Conservation (phyloP, 2,113 vertebrate genomes). For the Pterocles burchelli region DNA sequence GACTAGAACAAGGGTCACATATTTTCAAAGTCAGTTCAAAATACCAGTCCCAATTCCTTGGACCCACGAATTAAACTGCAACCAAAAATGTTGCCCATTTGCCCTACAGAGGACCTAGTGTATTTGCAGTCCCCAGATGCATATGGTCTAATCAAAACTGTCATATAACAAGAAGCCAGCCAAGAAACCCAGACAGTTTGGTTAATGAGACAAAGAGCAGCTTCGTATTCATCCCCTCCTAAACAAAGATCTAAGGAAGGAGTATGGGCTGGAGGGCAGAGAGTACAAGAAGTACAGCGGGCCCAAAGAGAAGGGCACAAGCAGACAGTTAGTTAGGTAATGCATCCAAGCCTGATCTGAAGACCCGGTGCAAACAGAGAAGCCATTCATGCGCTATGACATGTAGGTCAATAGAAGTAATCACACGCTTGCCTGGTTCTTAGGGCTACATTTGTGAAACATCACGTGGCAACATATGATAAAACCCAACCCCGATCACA, state of each 20-base stretch:
- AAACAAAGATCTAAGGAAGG: slow-evolving; percentile 41
- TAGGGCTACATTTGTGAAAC: accelerated
- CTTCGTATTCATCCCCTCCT: background rate
- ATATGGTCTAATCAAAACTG: slow-evolving; percentile 38
- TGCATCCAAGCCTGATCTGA: slow-evolving; percentile 20
- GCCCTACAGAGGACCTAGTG: background rate
- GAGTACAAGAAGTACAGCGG: background rate
- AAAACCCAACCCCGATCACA: background rate
- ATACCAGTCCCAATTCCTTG: background rate
- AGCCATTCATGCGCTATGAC: slow-evolving; percentile 35
- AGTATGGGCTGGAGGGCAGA: background rate
- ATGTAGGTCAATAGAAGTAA: slow-evolving; percentile 19
- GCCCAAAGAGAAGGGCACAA: slow-evolving; percentile 22
- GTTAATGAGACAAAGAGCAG: slow-evolving; percentile 38
- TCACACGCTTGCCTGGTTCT: slow-evolving; percentile 29
- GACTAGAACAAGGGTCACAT: background rate
- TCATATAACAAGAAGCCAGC: slow-evolving; percentile 9
- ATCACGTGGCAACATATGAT: slow-evolving; percentile 5
- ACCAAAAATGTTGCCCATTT: background rate
- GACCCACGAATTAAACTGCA: background rate
- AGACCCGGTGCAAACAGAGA: slow-evolving; percentile 19
- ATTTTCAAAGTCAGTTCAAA: slow-evolving; percentile 26
- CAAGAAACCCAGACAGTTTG: slow-evolving; percentile 46
- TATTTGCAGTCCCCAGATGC: background rate
- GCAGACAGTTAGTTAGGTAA: slow-evolving; percentile 33